Conservation (phyloP, 2,797 vertebrate species). For the Phyllotis vaccarum region DNA sequence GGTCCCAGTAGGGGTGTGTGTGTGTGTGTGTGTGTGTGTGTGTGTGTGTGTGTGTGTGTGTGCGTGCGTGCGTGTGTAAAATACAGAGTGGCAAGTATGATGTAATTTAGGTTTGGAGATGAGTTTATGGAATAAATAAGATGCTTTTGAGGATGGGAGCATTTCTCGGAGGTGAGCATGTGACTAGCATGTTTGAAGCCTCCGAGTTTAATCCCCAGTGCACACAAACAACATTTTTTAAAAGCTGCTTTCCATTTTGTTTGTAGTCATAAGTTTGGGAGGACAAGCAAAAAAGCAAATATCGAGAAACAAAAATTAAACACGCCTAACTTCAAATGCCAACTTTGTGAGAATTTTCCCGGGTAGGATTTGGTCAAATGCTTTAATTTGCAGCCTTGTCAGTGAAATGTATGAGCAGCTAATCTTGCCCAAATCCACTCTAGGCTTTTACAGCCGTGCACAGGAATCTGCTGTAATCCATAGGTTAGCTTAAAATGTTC, state of each 20-base stretch:
- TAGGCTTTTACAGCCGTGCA: not conserved
- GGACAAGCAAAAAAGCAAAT: not conserved
- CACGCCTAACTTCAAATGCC: not conserved
- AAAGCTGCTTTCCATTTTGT: not conserved
- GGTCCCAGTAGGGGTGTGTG: slow-evolving; percentile 48
- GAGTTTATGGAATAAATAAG: slow-evolving; percentile 30
- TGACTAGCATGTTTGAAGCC: not conserved
- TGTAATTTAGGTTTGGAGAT: slow-evolving; percentile 73
- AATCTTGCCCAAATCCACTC: not conserved
- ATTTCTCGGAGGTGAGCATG: not conserved
- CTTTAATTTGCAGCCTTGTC: slow-evolving; percentile 8
- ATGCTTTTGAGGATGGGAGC: not conserved
- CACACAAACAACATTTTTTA: not conserved
- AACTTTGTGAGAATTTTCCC: not conserved
- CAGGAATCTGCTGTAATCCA: not conserved
- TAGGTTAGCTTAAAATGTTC: not conserved
- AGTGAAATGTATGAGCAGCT: not conserved
- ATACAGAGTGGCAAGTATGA: slow-evolving; percentile 57
- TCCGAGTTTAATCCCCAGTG: not conserved
- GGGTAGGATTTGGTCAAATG: not conserved
- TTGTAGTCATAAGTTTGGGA: slow-evolving; percentile 14
- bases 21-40: not conserved
- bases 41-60: slow-evolving; percentile 10
- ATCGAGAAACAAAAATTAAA: slow-evolving; percentile 27
- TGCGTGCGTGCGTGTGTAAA: slow-evolving; percentile 60